Conservation (phyloP, 1,140 invertebrate genomes). For the Pogonognathellus flavescens region DNA sequence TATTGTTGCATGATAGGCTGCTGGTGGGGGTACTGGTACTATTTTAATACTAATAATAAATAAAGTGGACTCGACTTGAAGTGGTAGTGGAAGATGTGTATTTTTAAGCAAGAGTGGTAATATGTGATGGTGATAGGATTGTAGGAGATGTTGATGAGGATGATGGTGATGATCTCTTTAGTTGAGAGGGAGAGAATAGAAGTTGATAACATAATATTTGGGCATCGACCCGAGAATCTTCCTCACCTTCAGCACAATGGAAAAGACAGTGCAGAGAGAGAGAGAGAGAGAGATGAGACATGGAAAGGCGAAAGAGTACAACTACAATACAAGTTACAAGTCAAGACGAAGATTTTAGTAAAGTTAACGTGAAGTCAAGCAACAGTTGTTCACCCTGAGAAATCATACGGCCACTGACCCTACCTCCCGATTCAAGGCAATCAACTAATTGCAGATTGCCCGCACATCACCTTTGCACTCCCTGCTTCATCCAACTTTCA, state of each 20-base stretch:
- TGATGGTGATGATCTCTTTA: slow-evolving; percentile 16
- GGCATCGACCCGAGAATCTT: slow-evolving; percentile 50
- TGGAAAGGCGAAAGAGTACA: neutral
- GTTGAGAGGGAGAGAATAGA: neutral
- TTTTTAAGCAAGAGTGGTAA: neutral
- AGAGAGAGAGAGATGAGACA: neutral
- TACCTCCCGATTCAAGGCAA: slow-evolving; percentile 66
- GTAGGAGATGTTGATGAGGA: neutral
- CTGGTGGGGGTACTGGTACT: too few relatives aligned
- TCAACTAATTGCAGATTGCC: slow-evolving; percentile 64
- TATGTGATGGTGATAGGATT: neutral
- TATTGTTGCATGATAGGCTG: too few relatives aligned
- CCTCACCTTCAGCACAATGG: slow-evolving; percentile 39
- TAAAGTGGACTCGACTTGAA: too few relatives aligned
- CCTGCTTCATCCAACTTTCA: slow-evolving; percentile 10
- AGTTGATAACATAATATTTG: slow-evolving; percentile 39
- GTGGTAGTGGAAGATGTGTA: too few relatives aligned
- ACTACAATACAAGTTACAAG: neutral
- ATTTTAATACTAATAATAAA: too few relatives aligned
- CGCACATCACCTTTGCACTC: slow-evolving; percentile 57
- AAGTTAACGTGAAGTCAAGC: slow-evolving; percentile 43
- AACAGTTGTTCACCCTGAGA: slow-evolving; percentile 66
- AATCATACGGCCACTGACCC: slow-evolving; percentile 66
- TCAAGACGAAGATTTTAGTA: neutral
- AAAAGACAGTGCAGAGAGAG: slow-evolving; percentile 4